These are phyloP conservation scores for Acanthacorydalis orientalis DNA, from an alignment of 2,888 invertebrate genomes.

Conservation along the genomic window DNA sequence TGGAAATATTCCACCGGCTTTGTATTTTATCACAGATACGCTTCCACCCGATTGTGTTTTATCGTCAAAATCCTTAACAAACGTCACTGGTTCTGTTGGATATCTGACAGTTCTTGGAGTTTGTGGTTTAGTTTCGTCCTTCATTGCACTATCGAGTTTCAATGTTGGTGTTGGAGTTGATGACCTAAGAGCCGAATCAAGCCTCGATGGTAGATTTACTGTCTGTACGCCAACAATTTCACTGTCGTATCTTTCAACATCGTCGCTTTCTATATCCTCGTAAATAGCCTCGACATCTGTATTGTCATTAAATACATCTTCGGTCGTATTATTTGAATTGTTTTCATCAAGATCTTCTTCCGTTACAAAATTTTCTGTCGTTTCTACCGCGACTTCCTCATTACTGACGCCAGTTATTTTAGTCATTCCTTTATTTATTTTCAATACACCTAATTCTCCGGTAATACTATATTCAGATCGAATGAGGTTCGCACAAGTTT, in stretches of 20 bases:
- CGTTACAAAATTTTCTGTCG: too few relatives aligned
- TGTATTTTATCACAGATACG: slow-evolving; percentile 9
- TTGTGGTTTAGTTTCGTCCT: too few relatives aligned
- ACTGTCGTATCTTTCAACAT: slow-evolving; percentile 9
- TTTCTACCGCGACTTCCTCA: background rate
- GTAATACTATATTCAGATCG: too few relatives aligned
- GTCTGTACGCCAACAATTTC: slow-evolving; percentile 1
- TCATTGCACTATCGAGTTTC: background rate
- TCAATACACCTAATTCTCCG: too few relatives aligned
- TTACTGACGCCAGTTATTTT: slow-evolving; percentile 1
- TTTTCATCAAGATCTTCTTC: too few relatives aligned
- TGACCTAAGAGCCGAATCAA: background rate
- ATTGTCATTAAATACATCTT: too few relatives aligned
- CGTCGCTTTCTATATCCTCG: background rate
- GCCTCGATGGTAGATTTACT: slow-evolving; percentile 1
- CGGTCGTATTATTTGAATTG: too few relatives aligned
- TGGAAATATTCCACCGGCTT: background rate
- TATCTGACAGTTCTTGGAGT: background rate
- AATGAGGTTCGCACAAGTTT: too few relatives aligned
- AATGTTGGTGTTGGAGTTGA: background rate
- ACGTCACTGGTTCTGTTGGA: background rate
- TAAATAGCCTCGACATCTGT: too few relatives aligned
- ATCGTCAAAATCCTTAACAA: background rate
- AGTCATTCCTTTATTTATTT: slow-evolving; percentile 1
- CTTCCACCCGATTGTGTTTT: slow-evolving; percentile 12